Conservation (phyloP, 2,797 vertebrate species). For the Otolemur crassicaudatus region DNA sequence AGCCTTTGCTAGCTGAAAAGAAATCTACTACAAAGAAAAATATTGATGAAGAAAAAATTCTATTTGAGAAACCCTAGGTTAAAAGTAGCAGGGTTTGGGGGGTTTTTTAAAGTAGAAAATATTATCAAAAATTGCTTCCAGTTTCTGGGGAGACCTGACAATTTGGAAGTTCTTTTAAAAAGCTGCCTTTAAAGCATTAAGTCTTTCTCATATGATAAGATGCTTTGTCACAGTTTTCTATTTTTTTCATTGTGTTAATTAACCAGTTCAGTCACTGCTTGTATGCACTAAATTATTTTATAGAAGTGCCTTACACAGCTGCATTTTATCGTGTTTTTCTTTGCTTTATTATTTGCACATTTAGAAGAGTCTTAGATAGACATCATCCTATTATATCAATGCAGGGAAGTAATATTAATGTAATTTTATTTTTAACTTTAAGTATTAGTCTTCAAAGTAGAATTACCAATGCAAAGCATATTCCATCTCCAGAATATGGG, state of each 20-base stretch:
- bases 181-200: constrained; percentile 49
- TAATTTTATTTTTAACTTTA: constrained; percentile 46
- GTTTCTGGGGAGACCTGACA: constrained; percentile 38
- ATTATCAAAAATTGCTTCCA: constrained; percentile 42
- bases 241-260: background rate
- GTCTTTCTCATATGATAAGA: background rate
- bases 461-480: background rate
- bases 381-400: background rate
- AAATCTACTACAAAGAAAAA: constrained; percentile 19
- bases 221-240: background rate
- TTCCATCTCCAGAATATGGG: background rate
- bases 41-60: background rate
- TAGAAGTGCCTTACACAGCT: background rate
- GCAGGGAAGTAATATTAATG: background rate
- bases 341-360: constrained; percentile 47
- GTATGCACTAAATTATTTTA: constrained; percentile 39
- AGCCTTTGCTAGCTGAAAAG: constrained; percentile 20
- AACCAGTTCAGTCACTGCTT: constrained; percentile 31
- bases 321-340: background rate
- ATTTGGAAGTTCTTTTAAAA: constrained; percentile 36
- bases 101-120: background rate
- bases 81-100: constrained; percentile 12
- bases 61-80: background rate
- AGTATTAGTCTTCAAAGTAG: constrained; percentile 1
- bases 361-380: constrained; percentile 15